phyloP scores from a whole-genome alignment of 2,888 invertebrate species.

The Rotaria macrura region DNA sequence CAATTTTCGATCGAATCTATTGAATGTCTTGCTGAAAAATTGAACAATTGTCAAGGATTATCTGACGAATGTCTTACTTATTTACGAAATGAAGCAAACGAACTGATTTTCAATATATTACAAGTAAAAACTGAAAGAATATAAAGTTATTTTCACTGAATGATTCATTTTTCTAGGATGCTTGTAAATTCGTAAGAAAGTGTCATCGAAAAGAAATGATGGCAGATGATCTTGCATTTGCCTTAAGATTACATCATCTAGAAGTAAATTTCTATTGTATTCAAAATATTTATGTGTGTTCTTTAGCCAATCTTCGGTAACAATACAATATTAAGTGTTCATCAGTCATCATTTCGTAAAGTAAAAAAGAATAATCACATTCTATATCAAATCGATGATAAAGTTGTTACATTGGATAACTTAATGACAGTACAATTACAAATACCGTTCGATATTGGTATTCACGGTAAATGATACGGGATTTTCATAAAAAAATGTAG shows the following conservation, averaged over 20 bases:
- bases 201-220: background rate
- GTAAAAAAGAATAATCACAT: background rate
- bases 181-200: background rate
- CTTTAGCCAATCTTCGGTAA: background rate
- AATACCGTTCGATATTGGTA: background rate
- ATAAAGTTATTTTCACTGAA: background rate
- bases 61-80: background rate
- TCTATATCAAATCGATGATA: background rate
- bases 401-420: background rate
- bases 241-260: background rate
- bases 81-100: background rate
- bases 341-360: background rate
- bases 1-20: background rate
- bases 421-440: background rate
- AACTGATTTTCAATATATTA: background rate
- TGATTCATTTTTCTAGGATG: background rate
- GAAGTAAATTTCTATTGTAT: background rate
- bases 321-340: background rate
- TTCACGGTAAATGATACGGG: background rate
- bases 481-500: background rate
- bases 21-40: background rate
- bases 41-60: background rate
- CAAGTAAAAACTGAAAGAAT: background rate
- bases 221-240: background rate
- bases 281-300: background rate